Base-by-base conservation (phyloP, 2,113 vertebrate genomes). In the Sturnus vulgaris region DNA sequence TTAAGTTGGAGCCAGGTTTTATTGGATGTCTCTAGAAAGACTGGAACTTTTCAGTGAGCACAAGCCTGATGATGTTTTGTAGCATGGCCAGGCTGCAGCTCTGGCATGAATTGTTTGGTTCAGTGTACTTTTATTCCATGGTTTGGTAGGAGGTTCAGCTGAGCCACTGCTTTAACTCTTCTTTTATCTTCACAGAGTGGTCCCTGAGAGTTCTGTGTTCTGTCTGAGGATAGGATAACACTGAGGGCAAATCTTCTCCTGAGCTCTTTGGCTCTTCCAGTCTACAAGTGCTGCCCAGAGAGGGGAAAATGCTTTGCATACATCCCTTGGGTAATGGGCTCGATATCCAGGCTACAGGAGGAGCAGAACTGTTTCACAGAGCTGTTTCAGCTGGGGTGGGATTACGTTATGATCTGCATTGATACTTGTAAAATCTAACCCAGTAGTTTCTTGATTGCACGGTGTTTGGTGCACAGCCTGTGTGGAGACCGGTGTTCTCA, bases 401-500 rank as follows among this genome's bases (percentile, higher is more conserved):
- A 9, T 76, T 53, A 7, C 11, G 5, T 39, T 55, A 46, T 35
- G 30, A 52, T 90, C 21, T 76, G 31, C 56, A 31, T 21, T 15
- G 23, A 7, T 17, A 20, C 5, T 6, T 80, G 16, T 83, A 69
- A 44, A 71, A 69, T 53, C 79, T 81, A 35, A 77, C 35, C 11
- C 9, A 3, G 31, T 40, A 61, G 20, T 5, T 82, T 75, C 47
- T 52, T 61, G 30, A 18, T 7, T 31, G 42, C 60, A 27, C 0
- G 1, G 40, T 8, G 11, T 76, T 81, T 66, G 28, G 11, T 5
- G 1, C 53, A 19, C 10, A 30, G 35, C 12, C 52, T 10, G 0
- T 15, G 39, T 59, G 31, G 42, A 39, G 35, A 10, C 15, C 0
- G 0, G 0, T 64, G 23, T 53, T 84, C 56, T 84, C 2, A 4